Conservation (phyloP, 2,113 vertebrate genomes). For the Myanophis thanlyinensis region DNA sequence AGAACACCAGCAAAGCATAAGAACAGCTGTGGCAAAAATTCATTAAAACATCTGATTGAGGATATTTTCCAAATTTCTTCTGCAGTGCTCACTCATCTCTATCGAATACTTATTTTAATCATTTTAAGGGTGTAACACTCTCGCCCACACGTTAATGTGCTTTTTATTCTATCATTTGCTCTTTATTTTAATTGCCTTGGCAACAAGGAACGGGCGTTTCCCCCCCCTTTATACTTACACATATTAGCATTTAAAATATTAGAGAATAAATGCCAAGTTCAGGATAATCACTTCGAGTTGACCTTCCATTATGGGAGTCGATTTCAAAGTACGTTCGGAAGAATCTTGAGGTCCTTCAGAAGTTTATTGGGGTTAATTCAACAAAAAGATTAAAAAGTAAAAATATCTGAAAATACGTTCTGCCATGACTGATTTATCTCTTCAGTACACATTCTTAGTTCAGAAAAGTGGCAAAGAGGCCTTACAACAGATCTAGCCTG, state of each 20-base stretch:
- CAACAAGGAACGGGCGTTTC: background rate
- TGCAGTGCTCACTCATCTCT: conserved; percentile 2
- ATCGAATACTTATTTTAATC: conserved; percentile 28
- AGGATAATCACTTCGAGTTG: background rate
- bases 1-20: background rate
- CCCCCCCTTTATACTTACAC: background rate
- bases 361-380: background rate
- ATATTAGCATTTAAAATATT: conserved; percentile 2
- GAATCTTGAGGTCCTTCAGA: background rate
- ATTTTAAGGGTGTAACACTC: conserved; percentile 17
- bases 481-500: background rate
- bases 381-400: background rate
- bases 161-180: conserved; percentile 18
- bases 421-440: background rate
- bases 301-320: background rate
- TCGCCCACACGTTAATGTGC: conserved; percentile 6
- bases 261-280: background rate
- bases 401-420: background rate
- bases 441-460: background rate
- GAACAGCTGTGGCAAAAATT: background rate
- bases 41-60: background rate
- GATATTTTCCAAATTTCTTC: conserved; percentile 14
- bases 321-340: background rate
- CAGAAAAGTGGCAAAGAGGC: background rate
- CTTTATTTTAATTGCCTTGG: conserved; percentile 43